Conservation (phyloP, 2,797 vertebrate genomes). For the Micropoecilia bifurca region DNA sequence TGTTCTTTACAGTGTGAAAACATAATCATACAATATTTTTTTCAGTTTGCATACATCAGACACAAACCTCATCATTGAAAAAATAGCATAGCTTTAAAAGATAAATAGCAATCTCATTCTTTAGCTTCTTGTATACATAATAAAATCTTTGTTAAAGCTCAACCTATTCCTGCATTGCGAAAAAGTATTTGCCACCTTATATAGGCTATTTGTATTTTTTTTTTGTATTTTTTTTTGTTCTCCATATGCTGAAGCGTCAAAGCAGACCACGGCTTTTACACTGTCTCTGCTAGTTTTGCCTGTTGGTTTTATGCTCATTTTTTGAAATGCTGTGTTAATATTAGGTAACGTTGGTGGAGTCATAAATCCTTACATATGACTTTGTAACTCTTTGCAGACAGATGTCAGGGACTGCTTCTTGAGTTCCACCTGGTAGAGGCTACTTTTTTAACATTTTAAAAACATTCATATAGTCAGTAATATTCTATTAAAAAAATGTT, state of each 20-base stretch:
- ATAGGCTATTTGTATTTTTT: not conserved
- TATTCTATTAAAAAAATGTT: not conserved
- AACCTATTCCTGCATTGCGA: not conserved
- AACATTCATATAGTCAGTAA: not conserved
- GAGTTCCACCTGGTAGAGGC: too few species aligned
- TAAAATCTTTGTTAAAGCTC: not conserved
- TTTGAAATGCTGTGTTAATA: not conserved
- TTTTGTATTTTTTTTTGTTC: not conserved
- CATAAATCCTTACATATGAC: not conserved
- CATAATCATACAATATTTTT: not conserved
- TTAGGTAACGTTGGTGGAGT: not conserved
- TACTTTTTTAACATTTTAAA: not conserved
- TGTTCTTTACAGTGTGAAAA: not conserved
- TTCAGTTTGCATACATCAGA: not conserved
- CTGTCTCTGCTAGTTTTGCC: not conserved
- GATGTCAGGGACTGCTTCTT: not conserved
- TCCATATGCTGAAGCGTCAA: not conserved
- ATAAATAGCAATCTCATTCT: conserved; percentile 1
- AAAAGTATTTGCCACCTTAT: not conserved
- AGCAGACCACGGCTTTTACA: not conserved
- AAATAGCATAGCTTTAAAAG: conserved; percentile 17
- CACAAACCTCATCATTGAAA: not conserved
- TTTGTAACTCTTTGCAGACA: not conserved
- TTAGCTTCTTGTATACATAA: not conserved
- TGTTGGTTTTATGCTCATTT: not conserved